Conservation (phyloP, 2,888 invertebrate genomes). For the Galerucella pusilla region DNA sequence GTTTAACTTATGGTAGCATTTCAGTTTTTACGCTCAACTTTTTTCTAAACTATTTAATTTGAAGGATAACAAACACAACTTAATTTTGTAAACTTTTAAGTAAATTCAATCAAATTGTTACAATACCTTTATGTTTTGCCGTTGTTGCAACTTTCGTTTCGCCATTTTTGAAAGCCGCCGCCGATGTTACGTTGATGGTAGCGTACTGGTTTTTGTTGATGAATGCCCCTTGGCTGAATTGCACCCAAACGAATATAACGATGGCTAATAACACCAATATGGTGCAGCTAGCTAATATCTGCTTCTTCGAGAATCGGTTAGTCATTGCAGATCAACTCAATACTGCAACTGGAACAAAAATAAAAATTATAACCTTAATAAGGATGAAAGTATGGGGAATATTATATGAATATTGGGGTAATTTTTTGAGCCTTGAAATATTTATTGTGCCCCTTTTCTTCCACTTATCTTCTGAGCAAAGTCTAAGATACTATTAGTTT, state of each 20-base stretch:
- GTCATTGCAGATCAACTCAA: constrained; percentile 26
- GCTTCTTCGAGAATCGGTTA: constrained; percentile 40
- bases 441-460: no score
- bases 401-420: no score
- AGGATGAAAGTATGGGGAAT: background rate
- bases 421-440: no score
- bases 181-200: constrained; percentile 31
- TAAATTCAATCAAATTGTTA: no score
- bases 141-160: constrained; percentile 20
- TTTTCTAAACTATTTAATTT: no score
- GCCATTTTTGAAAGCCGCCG: constrained; percentile 21
- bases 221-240: constrained; percentile 58
- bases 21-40: no score
- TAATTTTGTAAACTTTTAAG: no score
- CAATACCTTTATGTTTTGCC: constrained; percentile 41
- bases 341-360: constrained; percentile 32
- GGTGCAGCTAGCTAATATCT: constrained; percentile 54
- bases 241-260: constrained; percentile 61
- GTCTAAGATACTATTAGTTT: no score
- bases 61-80: no score
- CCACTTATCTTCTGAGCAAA: no score
- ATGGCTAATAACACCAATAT: constrained; percentile 57
- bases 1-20: no score
- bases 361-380: background rate
- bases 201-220: constrained; percentile 34